Evolutionary conservation across 2,888 invertebrate species (phyloP), one percentile per base, ranked within the genome.

Genomic region (Punctoribates punctum): DNA sequence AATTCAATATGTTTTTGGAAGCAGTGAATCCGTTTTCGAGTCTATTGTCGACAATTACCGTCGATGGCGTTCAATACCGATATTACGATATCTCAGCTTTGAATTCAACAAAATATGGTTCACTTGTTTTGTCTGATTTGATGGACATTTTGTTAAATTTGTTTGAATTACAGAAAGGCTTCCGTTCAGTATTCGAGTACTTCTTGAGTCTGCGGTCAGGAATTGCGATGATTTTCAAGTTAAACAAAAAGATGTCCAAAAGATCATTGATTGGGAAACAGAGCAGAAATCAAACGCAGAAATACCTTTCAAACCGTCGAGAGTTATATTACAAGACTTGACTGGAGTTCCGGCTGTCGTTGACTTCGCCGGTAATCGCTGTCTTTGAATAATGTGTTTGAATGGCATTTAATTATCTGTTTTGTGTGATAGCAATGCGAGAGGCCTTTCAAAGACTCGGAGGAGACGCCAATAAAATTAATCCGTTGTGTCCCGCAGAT

Each of bases 291-390:
- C 86, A 0, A 91, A 90, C 60, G 91, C 93, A 42, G 98, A 99
- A 86, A 91, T 99, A 42, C 91, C 96, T 0, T 99, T 98, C 84
- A 94, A 94, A 84, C 98, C 98, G 0, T 93, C 97, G 0, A 87
- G 98, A 81, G 98, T 98, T 77, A 92, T 99, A 79, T 86, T 99
- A 27, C 76, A 78, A 54, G 78, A 78, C 75, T 54, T 78, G 79
- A 99, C 97, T 17, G 98, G 98, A 3, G 97, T 99, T 0, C 98
- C 98, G 0, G 97, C 96, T 0, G 95, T 99, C 29, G 98, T 99
- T 0, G 98, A 99, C 85, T 95, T 99, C 86, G 98, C 98, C 17
- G 96, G 76, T 76, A 72, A 51, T 13, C 25, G 60, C 23, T 38
- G 8, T 72, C 29, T 48, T 13, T 20, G 20, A 54, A 6, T 17